Base-by-base conservation (phyloP, 2,888 invertebrate genomes). In the Anticlea derivata region DNA sequence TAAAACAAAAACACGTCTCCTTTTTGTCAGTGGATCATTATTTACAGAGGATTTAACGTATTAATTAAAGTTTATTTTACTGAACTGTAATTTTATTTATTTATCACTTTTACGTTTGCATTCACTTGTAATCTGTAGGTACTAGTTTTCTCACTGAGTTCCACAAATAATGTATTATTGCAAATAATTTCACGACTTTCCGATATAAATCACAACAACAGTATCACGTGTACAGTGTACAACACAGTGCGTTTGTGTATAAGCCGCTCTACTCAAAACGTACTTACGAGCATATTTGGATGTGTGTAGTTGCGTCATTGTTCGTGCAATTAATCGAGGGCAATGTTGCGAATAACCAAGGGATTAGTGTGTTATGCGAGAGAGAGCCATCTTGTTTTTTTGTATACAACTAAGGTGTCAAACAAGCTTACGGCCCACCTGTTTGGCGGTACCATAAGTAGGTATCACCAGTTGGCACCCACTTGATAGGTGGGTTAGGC, bases 281-380 rank as follows among this genome's bases (percentile, higher is more conserved):
- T 17, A 17, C 4, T 17, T 4, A 4, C 17, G 2, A 3, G 17
- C 12, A 23, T 34, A 31, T 29, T 43, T 12, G 55, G 30, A 51
- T 45, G 29, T 47, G 24, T 35, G 13, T 35, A 29, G 31, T 48
- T 41, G 33, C 40, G 34, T 45, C 41, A 49, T 7, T 34, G 29
- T 31, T 33, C 41, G 33, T 37, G 40, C 43, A 58, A 55, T 55
- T 53, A 58, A 44, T 40, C 38, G 50, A 26, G 43, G 5, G 34
- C 45, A 40, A 51, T 43, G 33, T 27, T 38, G 47, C 46, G 33
- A 51, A 45, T 49, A 44, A 53, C 33, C 23, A 11, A 40, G 11
- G 26, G 30, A 40, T 51, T 46, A 35, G 13, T 23, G 41, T 2
- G 30, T 37, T 33, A 38, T 38, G 41, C 51, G 37, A 47, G 35